Conservation (phyloP, 2,888 invertebrate species). For the Tetragonula carbonaria region DNA sequence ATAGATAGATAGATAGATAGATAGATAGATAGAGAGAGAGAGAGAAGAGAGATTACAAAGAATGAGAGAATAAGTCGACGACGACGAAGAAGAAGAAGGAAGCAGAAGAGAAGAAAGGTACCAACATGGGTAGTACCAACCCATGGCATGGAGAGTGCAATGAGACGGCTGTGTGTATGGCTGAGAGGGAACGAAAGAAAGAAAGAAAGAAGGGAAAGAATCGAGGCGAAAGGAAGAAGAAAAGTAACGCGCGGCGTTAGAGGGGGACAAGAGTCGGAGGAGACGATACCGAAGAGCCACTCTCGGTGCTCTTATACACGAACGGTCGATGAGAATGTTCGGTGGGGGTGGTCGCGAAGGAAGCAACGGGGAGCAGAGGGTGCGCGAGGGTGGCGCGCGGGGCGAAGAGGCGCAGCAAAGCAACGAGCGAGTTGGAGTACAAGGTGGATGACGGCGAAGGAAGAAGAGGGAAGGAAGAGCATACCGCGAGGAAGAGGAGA, state of each 20-base stretch:
- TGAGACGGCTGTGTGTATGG: slow-evolving; percentile 8
- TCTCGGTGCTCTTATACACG: slow-evolving; percentile 69
- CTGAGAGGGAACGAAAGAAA: slow-evolving; percentile 37
- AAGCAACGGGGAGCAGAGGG: slow-evolving; percentile 40
- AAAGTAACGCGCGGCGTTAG: slow-evolving; percentile 27
- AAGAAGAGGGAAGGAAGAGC: slow-evolving; percentile 31
- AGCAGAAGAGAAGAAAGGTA: background rate
- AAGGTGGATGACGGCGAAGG: slow-evolving; percentile 15
- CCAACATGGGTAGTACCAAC: background rate
- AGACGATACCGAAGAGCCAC: slow-evolving; percentile 61
- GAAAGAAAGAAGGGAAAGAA: slow-evolving; percentile 31
- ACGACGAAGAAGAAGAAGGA: slow-evolving; percentile 5
- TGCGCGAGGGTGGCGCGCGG: slow-evolving; percentile 48
- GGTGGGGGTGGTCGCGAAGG: slow-evolving; percentile 68
- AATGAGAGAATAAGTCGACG: slow-evolving; percentile 3
- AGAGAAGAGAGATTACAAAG: slow-evolving; percentile 32
- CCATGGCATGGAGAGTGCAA: background rate
- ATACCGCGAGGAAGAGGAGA: slow-evolving; percentile 14
- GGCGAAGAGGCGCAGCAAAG: slow-evolving; percentile 14
- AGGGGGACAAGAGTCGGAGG: slow-evolving; percentile 17
- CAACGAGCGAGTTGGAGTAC: background rate
- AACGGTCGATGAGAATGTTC: slow-evolving; percentile 73
- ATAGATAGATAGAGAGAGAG: background rate
- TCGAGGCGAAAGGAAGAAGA: slow-evolving; percentile 42
- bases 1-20: background rate